Conservation (phyloP, 1,140 invertebrate genomes). For the Halesus radiatus region DNA sequence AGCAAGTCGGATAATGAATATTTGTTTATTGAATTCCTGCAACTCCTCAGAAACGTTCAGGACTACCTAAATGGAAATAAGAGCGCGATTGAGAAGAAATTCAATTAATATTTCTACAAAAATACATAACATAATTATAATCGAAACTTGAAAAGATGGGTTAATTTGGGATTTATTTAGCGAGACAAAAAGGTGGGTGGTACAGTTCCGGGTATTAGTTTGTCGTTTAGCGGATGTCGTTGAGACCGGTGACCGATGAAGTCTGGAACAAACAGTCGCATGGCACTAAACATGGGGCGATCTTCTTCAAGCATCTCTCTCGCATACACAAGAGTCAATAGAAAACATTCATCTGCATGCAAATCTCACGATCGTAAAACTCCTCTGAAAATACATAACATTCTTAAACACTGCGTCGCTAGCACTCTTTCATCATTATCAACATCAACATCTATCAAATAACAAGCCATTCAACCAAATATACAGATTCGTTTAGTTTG, state of each 20-base stretch:
- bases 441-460: constrained; percentile 38
- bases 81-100: constrained; percentile 50
- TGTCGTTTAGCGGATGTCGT: constrained; percentile 40
- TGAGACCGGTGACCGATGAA: constrained; percentile 15
- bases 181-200: constrained; percentile 52
- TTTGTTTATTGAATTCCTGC: constrained; percentile 55
- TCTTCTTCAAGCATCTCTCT: constrained; percentile 28
- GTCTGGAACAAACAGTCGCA: constrained; percentile 49
- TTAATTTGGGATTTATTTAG: constrained; percentile 44
- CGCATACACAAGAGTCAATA: constrained; percentile 50
- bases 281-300: constrained; percentile 54
- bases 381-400: constrained; percentile 58
- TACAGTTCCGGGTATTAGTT: constrained; percentile 37
- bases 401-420: constrained; percentile 49
- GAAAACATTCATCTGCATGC: constrained; percentile 47
- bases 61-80: constrained; percentile 49
- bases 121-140: constrained; percentile 55
- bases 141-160: constrained; percentile 45
- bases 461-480: constrained; percentile 46
- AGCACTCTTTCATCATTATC: constrained; percentile 31
- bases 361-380: constrained; percentile 51
- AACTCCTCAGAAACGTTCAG: constrained; percentile 52
- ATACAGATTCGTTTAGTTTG: constrained; percentile 48
- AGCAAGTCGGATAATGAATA: constrained; percentile 42
- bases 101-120: constrained; percentile 54